Base-by-base conservation (phyloP, 1,140 invertebrate species). In the Piezodorus guildinii region DNA sequence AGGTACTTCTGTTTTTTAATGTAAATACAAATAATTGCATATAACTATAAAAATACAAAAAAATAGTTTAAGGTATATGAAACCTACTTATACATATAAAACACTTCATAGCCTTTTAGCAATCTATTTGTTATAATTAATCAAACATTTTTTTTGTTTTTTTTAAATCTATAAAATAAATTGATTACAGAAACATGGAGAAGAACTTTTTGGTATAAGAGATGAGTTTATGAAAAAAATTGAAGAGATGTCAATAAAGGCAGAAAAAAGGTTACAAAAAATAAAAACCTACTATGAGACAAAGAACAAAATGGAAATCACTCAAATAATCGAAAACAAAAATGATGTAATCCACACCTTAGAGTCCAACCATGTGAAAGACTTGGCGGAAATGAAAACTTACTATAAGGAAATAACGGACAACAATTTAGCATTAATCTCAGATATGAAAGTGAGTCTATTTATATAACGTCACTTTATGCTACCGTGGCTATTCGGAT, bases 351-450 rank as follows among this genome's bases (percentile, higher is more conserved):
- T 94, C 16, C 82, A 84, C 16, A 83, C 85, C 19, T 73, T 96
- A 59, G 88, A 90, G 66, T 83, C 83, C 65, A 84, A 87, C 69
- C 91, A 96, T 72, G 88, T 93, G 65, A 84, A 85, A 69, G 85
- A 88, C 0, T 91, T 94, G 72, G 80, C 82, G 51, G 88, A 94
- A 72, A 85, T 95, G 72, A 95, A 94, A 75, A 88, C 88, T 73
- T 96, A 94, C 77, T 96, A 94, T 69, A 94, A 94, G 70, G 90
- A 95, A 68, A 93, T 96, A 46, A 92, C 90, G 1, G 74, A 93
- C 0, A 95, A 95, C 73, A 96, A 95, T 74, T 78, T 96, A 64
- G 87, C 82, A 59, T 74, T 92, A 10, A 92, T 93, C 34, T 83
- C 84, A 66, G 87, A 82, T 70, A 75, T 92, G 43, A 91, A 88